phyloP scores from a whole-genome alignment of 2,797 vertebrate genomes.

The Danio tinwini region DNA sequence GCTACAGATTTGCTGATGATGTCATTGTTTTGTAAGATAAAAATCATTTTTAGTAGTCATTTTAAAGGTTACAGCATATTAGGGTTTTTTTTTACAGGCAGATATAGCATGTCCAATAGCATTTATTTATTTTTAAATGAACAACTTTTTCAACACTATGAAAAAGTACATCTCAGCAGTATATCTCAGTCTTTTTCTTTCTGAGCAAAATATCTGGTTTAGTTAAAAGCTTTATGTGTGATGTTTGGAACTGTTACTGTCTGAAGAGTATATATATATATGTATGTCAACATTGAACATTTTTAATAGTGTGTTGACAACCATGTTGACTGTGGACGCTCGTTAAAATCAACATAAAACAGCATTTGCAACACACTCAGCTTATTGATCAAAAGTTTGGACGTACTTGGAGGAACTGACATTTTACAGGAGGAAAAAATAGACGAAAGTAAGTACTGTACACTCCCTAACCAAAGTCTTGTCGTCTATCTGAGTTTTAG shows the following conservation, averaged over 20 bases:
- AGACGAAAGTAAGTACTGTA: too few species aligned
- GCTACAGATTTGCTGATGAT: neutral
- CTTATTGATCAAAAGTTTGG: neutral
- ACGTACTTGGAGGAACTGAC: neutral
- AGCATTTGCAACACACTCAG: neutral
- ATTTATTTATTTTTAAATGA: neutral
- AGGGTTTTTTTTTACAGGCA: neutral
- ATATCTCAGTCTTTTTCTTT: too few species aligned
- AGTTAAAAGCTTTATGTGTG: neutral
- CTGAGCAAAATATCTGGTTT: neutral
- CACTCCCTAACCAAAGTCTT: too few species aligned
- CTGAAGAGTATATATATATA: neutral
- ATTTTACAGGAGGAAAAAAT: neutral
- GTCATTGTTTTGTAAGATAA: neutral
- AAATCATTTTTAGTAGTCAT: neutral
- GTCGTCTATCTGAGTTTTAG: too few species aligned
- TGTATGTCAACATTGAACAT: too few species aligned
- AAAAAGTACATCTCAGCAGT: conserved; percentile 4
- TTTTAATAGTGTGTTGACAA: neutral
- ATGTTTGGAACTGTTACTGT: neutral
- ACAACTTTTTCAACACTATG: neutral
- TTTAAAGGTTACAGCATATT: neutral
- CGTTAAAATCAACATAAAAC: conserved; percentile 2
- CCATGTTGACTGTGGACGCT: neutral
- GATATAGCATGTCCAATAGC: neutral